A percentile compares a stretch with the other conserved stretches of the same genome.
phyloP scores from a whole-genome alignment of 1,140 invertebrate species.

The Drosophila pallidifrons region DNA sequence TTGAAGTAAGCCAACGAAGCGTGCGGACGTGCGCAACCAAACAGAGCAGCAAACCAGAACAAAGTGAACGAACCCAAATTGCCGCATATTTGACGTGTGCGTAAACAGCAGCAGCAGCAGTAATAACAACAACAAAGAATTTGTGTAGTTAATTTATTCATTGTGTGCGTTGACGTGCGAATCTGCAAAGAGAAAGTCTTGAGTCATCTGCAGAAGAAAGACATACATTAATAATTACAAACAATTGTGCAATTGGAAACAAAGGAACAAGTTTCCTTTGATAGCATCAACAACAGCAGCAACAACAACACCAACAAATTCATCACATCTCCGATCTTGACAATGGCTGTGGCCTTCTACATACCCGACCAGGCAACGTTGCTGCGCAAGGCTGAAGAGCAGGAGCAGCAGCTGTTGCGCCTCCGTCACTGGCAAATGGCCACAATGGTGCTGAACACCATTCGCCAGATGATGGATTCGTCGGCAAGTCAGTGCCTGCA shows the following conservation, averaged over 20 bases:
- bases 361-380: slow-evolving; percentile 76
- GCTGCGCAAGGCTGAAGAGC: slow-evolving; percentile 67
- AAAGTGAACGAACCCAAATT: slow-evolving; percentile 68
- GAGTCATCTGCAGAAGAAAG: slow-evolving; percentile 57
- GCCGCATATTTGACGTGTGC: slow-evolving; percentile 47
- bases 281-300: slow-evolving; percentile 25
- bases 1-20: slow-evolving; percentile 54
- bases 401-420: slow-evolving; percentile 74
- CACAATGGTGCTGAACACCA: slow-evolving; percentile 66
- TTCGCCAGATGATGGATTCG: slow-evolving; percentile 63
- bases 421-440: slow-evolving; percentile 74
- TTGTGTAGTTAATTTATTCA: slow-evolving; percentile 70
- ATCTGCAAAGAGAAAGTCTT: slow-evolving; percentile 75
- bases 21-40: slow-evolving; percentile 32
- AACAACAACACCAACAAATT: slow-evolving; percentile 25
- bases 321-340: neutral
- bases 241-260: slow-evolving; percentile 74
- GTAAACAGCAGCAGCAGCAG: slow-evolving; percentile 28
- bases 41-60: slow-evolving; percentile 35
- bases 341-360: slow-evolving; percentile 79
- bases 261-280: slow-evolving; percentile 51
- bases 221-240: slow-evolving; percentile 46
- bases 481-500: slow-evolving; percentile 57
- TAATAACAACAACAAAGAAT: slow-evolving; percentile 60
- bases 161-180: slow-evolving; percentile 38